These are phyloP conservation scores for Ophioderma brevispina DNA, from an alignment of 35 echinoderm and acorn worm species.

Conservation along the genomic window DNA sequence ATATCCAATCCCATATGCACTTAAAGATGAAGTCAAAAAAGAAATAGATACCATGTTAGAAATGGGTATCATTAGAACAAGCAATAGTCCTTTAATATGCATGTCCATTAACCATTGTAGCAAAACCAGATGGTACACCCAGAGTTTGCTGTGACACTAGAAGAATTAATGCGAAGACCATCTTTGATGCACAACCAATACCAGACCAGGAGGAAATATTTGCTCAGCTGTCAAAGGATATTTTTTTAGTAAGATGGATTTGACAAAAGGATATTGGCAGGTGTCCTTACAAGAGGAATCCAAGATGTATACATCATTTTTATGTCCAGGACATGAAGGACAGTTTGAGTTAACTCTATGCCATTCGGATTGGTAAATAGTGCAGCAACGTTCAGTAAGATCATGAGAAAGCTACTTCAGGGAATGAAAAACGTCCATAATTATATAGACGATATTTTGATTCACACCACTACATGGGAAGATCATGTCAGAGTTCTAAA, in stretches of 20 bases:
- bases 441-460: background rate
- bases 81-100: conserved; percentile 31
- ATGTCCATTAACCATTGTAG: conserved; percentile 26
- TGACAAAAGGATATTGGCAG: background rate
- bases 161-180: background rate
- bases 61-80: conserved; percentile 20
- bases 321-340: background rate
- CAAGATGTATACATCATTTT: background rate
- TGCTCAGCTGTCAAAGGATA: background rate
- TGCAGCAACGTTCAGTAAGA: no score
- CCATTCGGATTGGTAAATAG: background rate
- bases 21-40: conserved; percentile 22
- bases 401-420: background rate
- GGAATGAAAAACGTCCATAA: background rate
- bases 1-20: conserved; percentile 40
- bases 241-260: background rate
- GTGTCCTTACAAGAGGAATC: background rate
- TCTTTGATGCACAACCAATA: conserved; percentile 62
- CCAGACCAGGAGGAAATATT: conserved; percentile 53
- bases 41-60: conserved; percentile 29
- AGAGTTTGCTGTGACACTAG: conserved; percentile 47
- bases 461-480: background rate
- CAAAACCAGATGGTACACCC: conserved; percentile 34
- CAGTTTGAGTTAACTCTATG: background rate
- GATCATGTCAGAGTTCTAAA: background rate